phyloP scores from a whole-genome alignment of 2,888 invertebrate species.

The Cheilosia urbana region DNA sequence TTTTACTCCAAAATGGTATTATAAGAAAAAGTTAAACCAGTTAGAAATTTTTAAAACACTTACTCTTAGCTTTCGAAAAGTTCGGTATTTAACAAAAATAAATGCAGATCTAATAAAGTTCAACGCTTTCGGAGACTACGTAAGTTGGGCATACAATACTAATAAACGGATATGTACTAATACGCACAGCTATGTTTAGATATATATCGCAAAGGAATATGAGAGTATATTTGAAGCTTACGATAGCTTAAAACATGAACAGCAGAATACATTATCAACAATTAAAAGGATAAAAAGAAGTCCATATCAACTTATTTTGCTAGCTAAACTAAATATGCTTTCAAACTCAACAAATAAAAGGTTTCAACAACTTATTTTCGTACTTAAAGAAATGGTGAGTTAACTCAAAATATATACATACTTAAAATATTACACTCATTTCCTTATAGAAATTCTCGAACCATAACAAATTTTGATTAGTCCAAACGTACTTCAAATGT shows the following conservation, averaged over 20 bases:
- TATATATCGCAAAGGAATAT: conserved; percentile 25
- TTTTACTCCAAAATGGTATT: too few species aligned
- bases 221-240: conserved; percentile 16
- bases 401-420: background rate
- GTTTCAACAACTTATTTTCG: conserved; percentile 37
- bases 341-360: conserved; percentile 21
- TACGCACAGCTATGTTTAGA: background rate
- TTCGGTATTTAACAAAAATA: conserved; percentile 23
- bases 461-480: too few species aligned
- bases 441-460: too few species aligned
- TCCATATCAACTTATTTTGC: conserved; percentile 7
- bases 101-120: conserved; percentile 15
- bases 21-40: too few species aligned
- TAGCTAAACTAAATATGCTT: conserved; percentile 12
- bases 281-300: conserved; percentile 25
- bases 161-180: background rate
- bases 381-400: conserved; percentile 36
- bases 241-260: conserved; percentile 3
- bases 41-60: too few species aligned
- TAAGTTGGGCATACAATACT: background rate
- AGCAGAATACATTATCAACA: conserved; percentile 8
- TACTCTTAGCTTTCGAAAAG: conserved; percentile 10
- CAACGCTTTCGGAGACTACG: conserved; percentile 11
- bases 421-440: too few species aligned
- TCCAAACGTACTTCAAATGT: too few species aligned